Conservation (phyloP, 2,113 vertebrate genomes). For the Panthera uncia region DNA sequence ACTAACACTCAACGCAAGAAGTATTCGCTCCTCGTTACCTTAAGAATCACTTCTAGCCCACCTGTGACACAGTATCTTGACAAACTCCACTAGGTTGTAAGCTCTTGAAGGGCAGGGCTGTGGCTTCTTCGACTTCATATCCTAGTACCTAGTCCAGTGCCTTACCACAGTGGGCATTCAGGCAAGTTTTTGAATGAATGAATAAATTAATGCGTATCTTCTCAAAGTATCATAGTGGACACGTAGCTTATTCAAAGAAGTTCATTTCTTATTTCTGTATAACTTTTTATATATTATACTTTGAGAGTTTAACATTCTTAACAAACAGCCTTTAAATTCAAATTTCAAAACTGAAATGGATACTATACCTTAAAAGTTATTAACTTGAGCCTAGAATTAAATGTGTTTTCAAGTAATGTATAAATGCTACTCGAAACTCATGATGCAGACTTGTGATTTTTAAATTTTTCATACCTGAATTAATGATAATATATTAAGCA, state of each 20-base stretch:
- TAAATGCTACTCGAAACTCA: slow-evolving; percentile 39
- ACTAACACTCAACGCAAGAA: slow-evolving; percentile 86
- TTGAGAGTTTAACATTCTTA: slow-evolving; percentile 43
- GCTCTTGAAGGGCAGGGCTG: background rate
- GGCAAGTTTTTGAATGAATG: background rate
- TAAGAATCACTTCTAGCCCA: slow-evolving; percentile 17
- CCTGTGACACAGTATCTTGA: background rate
- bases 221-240: background rate
- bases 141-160: background rate
- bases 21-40: slow-evolving; percentile 78
- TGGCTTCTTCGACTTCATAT: slow-evolving; percentile 6
- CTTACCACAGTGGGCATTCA: background rate
- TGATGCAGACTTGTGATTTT: background rate
- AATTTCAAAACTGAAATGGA: slow-evolving; percentile 22
- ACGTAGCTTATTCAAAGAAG: slow-evolving; percentile 4
- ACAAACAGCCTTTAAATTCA: slow-evolving; percentile 32
- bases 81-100: background rate
- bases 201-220: slow-evolving; percentile 18
- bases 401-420: slow-evolving; percentile 32
- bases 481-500: background rate
- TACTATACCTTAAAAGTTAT: background rate
- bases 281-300: background rate
- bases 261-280: background rate
- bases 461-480: background rate
- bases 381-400: slow-evolving; percentile 25